phyloP scores from a whole-genome alignment of 1,140 invertebrate species.

The Micrasema minimum region DNA sequence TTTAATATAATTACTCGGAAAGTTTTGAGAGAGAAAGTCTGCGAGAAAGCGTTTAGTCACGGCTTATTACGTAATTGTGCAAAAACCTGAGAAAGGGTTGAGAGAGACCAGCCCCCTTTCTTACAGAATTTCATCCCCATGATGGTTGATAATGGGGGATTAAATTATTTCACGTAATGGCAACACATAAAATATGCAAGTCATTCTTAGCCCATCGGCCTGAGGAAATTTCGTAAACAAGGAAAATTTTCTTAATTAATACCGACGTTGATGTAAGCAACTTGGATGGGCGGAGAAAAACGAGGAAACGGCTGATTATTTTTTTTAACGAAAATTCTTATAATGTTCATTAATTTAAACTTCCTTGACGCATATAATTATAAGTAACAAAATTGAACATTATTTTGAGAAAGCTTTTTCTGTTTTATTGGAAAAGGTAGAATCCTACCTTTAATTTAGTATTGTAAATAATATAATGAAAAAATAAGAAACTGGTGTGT shows the following conservation, averaged over 20 bases:
- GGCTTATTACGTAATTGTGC: constrained; percentile 54
- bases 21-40: constrained; percentile 45
- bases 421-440: too few relatives aligned
- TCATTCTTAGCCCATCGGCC: constrained; percentile 44
- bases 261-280: constrained; percentile 30
- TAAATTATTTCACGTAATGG: constrained; percentile 52
- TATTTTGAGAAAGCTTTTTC: too few relatives aligned
- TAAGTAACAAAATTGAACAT: too few relatives aligned
- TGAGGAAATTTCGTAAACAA: constrained; percentile 39
- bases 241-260: constrained; percentile 48
- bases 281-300: constrained; percentile 7
- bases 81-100: constrained; percentile 53
- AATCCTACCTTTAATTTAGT: too few relatives aligned
- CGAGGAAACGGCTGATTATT: not conserved
- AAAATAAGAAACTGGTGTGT: too few relatives aligned
- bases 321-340: too few relatives aligned
- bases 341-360: not conserved
- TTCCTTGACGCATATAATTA: too few relatives aligned
- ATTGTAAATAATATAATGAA: too few relatives aligned
- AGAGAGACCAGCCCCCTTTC: constrained; percentile 20
- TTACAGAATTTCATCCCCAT: constrained; percentile 10
- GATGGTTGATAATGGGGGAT: constrained; percentile 47
- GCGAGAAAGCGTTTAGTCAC: constrained; percentile 53
- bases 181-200: constrained; percentile 51
- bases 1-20: constrained; percentile 52